Evolutionary conservation across 2,113 vertebrate species (phyloP).

Genomic region (Alethe castanea): DNA sequence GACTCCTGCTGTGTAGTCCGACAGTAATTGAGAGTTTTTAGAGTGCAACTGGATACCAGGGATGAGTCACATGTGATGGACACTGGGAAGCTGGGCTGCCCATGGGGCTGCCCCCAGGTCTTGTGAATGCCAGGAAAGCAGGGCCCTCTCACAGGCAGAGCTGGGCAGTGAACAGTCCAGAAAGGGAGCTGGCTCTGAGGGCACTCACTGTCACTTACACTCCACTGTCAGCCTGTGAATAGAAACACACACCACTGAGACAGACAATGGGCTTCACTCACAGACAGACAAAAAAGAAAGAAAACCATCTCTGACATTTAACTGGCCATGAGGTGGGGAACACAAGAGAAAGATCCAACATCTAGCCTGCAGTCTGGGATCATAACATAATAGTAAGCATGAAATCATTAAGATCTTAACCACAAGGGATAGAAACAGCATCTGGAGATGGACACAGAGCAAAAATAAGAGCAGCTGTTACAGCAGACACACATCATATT

Average conservation of each 20-base stretch:
- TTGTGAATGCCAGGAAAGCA: neutral
- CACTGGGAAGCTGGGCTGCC: neutral
- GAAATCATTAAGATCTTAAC: neutral
- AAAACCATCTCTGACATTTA: neutral
- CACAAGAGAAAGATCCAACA: neutral
- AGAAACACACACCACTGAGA: neutral
- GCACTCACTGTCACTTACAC: neutral
- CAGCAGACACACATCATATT: neutral
- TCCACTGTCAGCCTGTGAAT: neutral
- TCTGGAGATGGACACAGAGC: neutral
- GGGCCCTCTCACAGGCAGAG: neutral
- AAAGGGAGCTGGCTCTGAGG: neutral
- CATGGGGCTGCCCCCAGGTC: neutral
- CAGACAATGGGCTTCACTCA: neutral
- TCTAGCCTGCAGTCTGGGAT: neutral
- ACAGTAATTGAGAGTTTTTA: neutral
- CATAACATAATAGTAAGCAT: neutral
- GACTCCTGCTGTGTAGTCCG: rapidly evolving
- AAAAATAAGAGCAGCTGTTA: neutral
- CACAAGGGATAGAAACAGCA: neutral
- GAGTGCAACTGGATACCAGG: neutral
- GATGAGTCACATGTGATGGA: neutral
- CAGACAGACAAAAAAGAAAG: neutral
- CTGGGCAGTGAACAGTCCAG: neutral
- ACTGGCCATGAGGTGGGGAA: neutral